Percentiles rank a stretch among this genome's conserved stretches.
phyloP scores from a whole-genome alignment of 2,888 invertebrate genomes.

The Podabrus alpinus region DNA sequence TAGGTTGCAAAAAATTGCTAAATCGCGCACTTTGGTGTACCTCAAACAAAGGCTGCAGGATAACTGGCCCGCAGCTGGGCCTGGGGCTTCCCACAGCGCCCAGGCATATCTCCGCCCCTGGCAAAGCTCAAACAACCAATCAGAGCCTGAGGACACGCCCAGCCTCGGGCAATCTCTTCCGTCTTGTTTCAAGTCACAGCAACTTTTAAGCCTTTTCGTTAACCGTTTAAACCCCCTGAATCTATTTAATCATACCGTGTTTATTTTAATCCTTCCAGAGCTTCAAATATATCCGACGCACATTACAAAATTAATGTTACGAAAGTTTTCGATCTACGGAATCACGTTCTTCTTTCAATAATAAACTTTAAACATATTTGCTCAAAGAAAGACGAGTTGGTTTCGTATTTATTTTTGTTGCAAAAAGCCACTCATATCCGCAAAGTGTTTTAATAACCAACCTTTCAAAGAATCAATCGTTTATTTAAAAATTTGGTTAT shows the following conservation, averaged over 20 bases:
- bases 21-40: constrained; percentile 29
- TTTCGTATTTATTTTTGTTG: neutral
- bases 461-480: too few relatives aligned
- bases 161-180: constrained; percentile 46
- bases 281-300: neutral
- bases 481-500: too few relatives aligned
- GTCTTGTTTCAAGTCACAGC: constrained; percentile 12
- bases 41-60: constrained; percentile 48
- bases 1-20: constrained; percentile 15
- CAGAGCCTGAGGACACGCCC: constrained; percentile 51
- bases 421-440: neutral
- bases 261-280: neutral
- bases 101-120: constrained; percentile 47
- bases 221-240: constrained; percentile 9
- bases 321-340: neutral
- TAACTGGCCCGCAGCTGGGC: constrained; percentile 51
- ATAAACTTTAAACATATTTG: neutral
- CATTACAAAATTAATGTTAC: neutral
- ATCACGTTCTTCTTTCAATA: neutral
- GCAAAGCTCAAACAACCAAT: constrained; percentile 48
- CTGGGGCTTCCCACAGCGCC: constrained; percentile 44
- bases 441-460: too few relatives aligned
- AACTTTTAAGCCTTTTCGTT: constrained; percentile 14
- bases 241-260: constrained; percentile 13
- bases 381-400: neutral